Conservation (phyloP, 2,888 invertebrate genomes). For the Nipponacmea schrenckii region DNA sequence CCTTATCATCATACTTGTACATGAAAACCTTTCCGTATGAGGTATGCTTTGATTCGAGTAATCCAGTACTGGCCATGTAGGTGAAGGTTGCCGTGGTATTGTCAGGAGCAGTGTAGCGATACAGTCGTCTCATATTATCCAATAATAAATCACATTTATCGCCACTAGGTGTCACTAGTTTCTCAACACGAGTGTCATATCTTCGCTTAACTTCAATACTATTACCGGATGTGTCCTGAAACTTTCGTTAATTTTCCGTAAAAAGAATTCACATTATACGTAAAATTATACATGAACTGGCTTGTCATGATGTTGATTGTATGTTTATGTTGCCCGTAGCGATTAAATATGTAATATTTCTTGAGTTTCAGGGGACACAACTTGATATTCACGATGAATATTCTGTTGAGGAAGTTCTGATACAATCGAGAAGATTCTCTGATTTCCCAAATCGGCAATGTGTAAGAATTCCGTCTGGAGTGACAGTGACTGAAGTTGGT, state of each 20-base stretch:
- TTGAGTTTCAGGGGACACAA: conserved; percentile 91
- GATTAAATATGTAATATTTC: conserved; percentile 77
- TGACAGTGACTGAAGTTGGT: conserved; percentile 85
- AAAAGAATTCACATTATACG: conserved; percentile 96
- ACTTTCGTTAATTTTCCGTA: conserved; percentile 94
- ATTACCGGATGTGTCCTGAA: conserved; percentile 87
- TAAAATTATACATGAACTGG: conserved; percentile 91
- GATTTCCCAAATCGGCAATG: conserved; percentile 89
- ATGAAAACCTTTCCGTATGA: conserved; percentile 81
- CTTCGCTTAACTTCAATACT: conserved; percentile 87
- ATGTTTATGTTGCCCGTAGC: conserved; percentile 93
- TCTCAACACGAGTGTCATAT: conserved; percentile 82
- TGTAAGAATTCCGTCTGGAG: conserved; percentile 95
- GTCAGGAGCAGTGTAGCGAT: conserved; percentile 87
- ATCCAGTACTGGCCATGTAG: conserved; percentile 87
- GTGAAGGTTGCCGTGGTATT: conserved; percentile 94
- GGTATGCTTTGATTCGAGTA: conserved; percentile 73
- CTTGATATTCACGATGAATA: conserved; percentile 77
- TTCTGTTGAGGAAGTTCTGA: conserved; percentile 59
- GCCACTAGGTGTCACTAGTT: conserved; percentile 71
- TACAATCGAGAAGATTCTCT: conserved; percentile 74
- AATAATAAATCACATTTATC: conserved; percentile 75
- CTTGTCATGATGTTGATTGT: conserved; percentile 96
- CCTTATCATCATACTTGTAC: conserved; percentile 90
- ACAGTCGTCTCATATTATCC: conserved; percentile 92